Conservation (phyloP, 2,888 invertebrate species). For the Rhagophthalmus giganteus region DNA sequence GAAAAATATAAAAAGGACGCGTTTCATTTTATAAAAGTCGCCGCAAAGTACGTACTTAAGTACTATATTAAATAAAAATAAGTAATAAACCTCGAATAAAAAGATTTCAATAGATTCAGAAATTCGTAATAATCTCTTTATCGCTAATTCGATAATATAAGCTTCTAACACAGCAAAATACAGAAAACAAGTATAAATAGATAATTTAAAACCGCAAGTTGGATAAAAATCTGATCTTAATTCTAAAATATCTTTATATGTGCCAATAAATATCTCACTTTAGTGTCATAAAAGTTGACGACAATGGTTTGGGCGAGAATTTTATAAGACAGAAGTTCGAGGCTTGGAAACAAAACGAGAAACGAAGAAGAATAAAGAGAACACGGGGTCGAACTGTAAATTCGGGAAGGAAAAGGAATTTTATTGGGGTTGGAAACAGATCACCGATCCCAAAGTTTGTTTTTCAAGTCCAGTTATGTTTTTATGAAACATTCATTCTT, state of each 20-base stretch:
- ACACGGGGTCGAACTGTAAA: slow-evolving; percentile 45
- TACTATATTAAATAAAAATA: no score
- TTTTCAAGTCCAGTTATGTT: slow-evolving; percentile 40
- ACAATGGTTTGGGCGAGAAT: slow-evolving; percentile 42
- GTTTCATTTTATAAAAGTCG: background rate
- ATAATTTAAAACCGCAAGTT: slow-evolving; percentile 32
- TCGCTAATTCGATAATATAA: no score
- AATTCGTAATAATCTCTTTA: no score
- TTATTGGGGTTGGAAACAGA: slow-evolving; percentile 41
- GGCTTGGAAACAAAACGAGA: slow-evolving; percentile 41
- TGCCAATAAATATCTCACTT: slow-evolving; percentile 46
- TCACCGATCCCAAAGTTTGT: slow-evolving; percentile 40
- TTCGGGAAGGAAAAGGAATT: slow-evolving; percentile 39
- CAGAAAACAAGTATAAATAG: no score
- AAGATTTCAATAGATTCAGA: no score
- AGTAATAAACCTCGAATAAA: no score
- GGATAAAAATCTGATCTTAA: slow-evolving; percentile 40
- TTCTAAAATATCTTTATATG: slow-evolving; percentile 44
- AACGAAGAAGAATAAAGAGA: slow-evolving; percentile 41
- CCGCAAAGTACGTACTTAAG: no score
- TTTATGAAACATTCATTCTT: slow-evolving; percentile 40
- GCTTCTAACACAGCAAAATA: no score
- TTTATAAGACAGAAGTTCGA: slow-evolving; percentile 43
- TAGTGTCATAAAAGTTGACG: slow-evolving; percentile 47
- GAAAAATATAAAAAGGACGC: no score